phyloP scores from a whole-genome alignment of 2,113 vertebrate species.

The Pluvialis apricaria region DNA sequence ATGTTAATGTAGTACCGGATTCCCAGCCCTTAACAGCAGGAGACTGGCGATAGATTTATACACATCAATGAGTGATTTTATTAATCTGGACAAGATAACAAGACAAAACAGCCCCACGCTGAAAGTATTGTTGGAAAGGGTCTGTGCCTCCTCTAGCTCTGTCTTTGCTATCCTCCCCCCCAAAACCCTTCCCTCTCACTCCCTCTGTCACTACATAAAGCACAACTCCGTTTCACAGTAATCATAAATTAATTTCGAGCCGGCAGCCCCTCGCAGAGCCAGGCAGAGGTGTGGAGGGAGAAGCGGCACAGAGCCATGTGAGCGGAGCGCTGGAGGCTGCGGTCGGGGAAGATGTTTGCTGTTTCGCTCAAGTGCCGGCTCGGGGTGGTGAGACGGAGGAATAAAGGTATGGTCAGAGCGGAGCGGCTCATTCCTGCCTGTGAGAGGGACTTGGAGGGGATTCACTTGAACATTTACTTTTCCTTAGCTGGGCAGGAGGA shows the following conservation, averaged over 20 bases:
- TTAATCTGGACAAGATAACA: constrained; percentile 28
- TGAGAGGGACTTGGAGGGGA: not conserved
- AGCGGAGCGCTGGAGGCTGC: constrained; percentile 56
- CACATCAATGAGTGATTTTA: constrained; percentile 65
- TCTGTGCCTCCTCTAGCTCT: not conserved
- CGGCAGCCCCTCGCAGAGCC: constrained; percentile 55
- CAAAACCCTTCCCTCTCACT: not conserved
- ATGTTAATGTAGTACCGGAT: constrained; percentile 8
- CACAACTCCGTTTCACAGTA: constrained; percentile 9
- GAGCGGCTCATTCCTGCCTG: not conserved
- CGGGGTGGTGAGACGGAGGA: constrained; percentile 85
- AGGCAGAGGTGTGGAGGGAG: constrained; percentile 61
- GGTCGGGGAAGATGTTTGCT: constrained; percentile 81
- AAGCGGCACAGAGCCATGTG: constrained; percentile 73
- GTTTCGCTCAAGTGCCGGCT: constrained; percentile 90
- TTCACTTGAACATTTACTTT: not conserved
- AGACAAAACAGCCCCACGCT: not conserved
- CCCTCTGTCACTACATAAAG: constrained; percentile 28
- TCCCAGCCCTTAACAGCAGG: constrained; percentile 9
- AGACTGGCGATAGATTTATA: constrained; percentile 46
- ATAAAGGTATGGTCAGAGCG: constrained; percentile 76
- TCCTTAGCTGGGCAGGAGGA: not conserved
- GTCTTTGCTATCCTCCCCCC: not conserved
- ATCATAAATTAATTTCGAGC: constrained; percentile 21
- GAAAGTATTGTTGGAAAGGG: not conserved